Percentiles rank a stretch among this genome's conserved stretches.
phyloP scores from a whole-genome alignment of 2,888 invertebrate species.

The Tipula lateralis region DNA sequence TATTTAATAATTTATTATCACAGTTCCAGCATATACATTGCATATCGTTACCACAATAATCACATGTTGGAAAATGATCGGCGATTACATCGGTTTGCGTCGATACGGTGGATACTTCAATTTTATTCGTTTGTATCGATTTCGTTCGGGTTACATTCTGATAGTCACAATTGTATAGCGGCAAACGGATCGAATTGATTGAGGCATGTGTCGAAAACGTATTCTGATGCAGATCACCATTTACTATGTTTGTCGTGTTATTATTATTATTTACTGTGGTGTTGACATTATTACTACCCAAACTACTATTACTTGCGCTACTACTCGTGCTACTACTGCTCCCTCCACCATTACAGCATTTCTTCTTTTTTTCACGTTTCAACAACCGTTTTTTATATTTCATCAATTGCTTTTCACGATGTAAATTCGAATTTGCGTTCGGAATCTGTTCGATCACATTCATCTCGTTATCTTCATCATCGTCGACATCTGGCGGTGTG shows the following conservation, averaged over 20 bases:
- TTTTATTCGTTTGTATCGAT: constrained; percentile 38
- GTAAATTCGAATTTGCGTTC: constrained; percentile 35
- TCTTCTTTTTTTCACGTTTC: constrained; percentile 45
- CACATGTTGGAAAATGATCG: constrained; percentile 37
- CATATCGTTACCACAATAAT: constrained; percentile 46
- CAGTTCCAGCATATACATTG: constrained; percentile 46
- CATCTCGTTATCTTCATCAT: constrained; percentile 60
- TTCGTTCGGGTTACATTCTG: constrained; percentile 35
- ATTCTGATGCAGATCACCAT: constrained; percentile 29
- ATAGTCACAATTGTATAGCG: constrained; percentile 36
- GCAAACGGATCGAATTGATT: constrained; percentile 39
- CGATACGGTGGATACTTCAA: constrained; percentile 48
- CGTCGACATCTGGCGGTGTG: constrained; percentile 50
- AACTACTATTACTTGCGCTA: background rate
- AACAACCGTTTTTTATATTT: constrained; percentile 49
- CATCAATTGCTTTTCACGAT: constrained; percentile 47
- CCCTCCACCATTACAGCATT: background rate
- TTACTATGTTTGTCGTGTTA: background rate
- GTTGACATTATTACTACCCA: background rate
- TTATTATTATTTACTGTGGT: background rate
- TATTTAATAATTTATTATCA: constrained; percentile 34
- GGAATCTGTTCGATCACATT: constrained; percentile 39
- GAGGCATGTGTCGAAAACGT: constrained; percentile 34
- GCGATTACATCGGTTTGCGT: constrained; percentile 43
- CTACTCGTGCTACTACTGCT: background rate